Evolutionary conservation across 2,888 invertebrate genomes (phyloP), one percentile per base, ranked within the genome.

Genomic region (Cryptocephalus primarius): DNA sequence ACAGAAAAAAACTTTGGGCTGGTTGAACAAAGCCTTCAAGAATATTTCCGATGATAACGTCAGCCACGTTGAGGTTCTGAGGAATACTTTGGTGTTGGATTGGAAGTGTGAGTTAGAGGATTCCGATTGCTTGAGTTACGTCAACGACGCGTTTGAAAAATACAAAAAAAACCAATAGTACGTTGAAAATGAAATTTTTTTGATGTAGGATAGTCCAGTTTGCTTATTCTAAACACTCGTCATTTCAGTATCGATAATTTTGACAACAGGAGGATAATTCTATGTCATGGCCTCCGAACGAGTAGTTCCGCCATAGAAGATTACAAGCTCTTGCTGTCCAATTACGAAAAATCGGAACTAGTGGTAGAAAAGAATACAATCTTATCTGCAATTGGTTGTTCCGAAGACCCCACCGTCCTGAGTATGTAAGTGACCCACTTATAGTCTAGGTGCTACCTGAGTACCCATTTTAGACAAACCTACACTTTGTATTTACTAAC

Each of bases 41-140:
- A 36, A 43, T n/a, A 3, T 40, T 1, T n/a, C 10, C 8, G 41
- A 43, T 1, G 32, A 47, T 8, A 46, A 43, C 33, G 36, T 32
- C 3, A 45, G 41, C 9, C 74, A 78, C 1, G 67, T 81, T 0
- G 73, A 71, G 0, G 77, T 75, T 43, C 71, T 82, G 33, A 76
- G 78, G 57, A 75, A 81, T 32, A 72, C 71, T 50, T 72, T 76
- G 48, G 71, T 80, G 33, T 54, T 82, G 44, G 70, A 74, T 51
- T 77, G 77, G 68, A 78, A 81, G 8, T 87, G 87, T 61, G 73
- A 73, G 53, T 71, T 78, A 33, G 79, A 76, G 8, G 73, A 79
- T 39, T 52, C 65, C 1, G 75, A 75, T 1, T 87, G 86, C 55
- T 62, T 76, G 4, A 54, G 59, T 0, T 71, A 77, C 38, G 69